phyloP scores from a whole-genome alignment of 2,888 invertebrate genomes.

The Bedellia somnulentella region DNA sequence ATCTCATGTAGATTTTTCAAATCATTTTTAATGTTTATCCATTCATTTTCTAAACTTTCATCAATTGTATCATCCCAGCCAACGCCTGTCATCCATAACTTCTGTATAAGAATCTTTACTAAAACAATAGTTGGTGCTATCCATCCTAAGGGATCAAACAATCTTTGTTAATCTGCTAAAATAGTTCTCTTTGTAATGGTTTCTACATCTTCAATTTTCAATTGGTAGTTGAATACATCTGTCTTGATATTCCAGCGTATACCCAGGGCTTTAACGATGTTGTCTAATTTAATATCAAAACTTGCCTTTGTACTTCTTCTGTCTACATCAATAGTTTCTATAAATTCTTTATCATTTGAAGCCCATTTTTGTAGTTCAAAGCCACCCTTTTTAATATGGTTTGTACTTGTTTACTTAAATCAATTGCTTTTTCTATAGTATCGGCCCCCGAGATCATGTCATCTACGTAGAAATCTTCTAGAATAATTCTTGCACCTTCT shows the following conservation, averaged over 20 bases:
- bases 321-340: not conserved
- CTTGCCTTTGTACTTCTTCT: not conserved
- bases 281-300: not conserved
- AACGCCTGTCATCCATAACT: too few relatives aligned
- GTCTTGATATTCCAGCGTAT: not conserved
- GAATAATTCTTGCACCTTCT: not conserved
- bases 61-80: too few relatives aligned
- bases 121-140: constrained; percentile 7
- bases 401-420: not conserved
- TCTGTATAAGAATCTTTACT: constrained; percentile 10
- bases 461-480: constrained; percentile 3
- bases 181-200: constrained; percentile 11
- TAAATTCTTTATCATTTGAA: too few relatives aligned
- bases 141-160: constrained; percentile 11
- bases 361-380: constrained; percentile 9
- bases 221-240: not conserved
- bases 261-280: not conserved
- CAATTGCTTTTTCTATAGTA: not conserved
- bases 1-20: too few relatives aligned
- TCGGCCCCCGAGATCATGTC: constrained; percentile 1
- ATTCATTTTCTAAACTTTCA: too few relatives aligned
- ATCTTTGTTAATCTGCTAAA: constrained; percentile 8
- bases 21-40: too few relatives aligned
- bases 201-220: too few relatives aligned
- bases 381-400: not conserved